These are phyloP conservation scores for Megaceryle maxima DNA, from an alignment of 2,113 vertebrate genomes.

Conservation along the genomic window DNA sequence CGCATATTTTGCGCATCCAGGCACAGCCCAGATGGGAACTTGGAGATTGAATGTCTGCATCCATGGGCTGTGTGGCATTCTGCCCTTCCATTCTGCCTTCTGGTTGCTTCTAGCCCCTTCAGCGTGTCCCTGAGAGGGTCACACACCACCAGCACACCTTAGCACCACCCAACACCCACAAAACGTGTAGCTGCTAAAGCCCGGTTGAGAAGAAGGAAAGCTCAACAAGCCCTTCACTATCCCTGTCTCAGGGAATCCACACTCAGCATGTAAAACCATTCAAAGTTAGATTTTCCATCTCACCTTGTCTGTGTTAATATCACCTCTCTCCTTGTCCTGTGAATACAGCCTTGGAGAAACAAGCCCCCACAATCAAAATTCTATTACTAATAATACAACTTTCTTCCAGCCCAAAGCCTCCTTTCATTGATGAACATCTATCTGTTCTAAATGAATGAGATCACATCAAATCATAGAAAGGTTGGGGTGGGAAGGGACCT, in stretches of 20 bases:
- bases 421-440: not conserved
- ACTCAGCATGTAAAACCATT: not conserved
- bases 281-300: not conserved
- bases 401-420: not conserved
- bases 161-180: not conserved
- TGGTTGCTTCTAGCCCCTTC: not conserved
- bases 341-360: not conserved
- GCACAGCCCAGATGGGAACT: not conserved
- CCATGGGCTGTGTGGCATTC: not conserved
- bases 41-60: not conserved
- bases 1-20: fast-evolving
- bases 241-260: not conserved
- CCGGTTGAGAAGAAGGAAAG: not conserved
- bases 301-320: not conserved
- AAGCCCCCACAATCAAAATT: not conserved
- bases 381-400: not conserved
- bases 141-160: not conserved
- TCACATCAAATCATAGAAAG: no score
- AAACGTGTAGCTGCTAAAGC: not conserved
- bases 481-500: no score
- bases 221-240: not conserved
- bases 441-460: not conserved
- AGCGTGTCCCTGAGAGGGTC: fast-evolving
- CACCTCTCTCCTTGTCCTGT: not conserved
- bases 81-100: not conserved